phyloP scores from a whole-genome alignment of 1,140 invertebrate genomes.

The Pseudachorutes palmiensis region DNA sequence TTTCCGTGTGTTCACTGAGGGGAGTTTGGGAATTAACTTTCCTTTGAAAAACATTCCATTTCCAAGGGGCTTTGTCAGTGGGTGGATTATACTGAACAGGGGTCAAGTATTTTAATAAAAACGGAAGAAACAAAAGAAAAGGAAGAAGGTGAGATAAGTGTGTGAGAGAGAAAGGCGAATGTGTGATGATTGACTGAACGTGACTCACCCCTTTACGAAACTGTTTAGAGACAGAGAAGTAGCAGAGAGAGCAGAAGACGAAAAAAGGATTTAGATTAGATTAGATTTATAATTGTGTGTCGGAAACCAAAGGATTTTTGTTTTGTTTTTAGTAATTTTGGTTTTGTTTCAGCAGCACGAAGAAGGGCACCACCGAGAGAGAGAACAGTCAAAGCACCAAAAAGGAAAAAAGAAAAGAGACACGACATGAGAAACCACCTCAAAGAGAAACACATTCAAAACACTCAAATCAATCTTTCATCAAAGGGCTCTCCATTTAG shows the following conservation, averaged over 20 bases:
- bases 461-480: too few species aligned
- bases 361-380: conserved; percentile 36
- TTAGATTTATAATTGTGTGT: conserved; percentile 14
- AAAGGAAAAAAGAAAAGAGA: conserved; percentile 20
- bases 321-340: conserved; percentile 9
- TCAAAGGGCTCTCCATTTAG: too few species aligned
- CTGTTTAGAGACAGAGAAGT: conserved; percentile 31
- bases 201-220: conserved; percentile 40
- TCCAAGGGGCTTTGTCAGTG: too few species aligned
- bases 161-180: conserved; percentile 3
- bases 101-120: too few species aligned
- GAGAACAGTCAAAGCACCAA: conserved; percentile 38
- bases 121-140: neutral
- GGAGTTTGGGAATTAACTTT: too few species aligned
- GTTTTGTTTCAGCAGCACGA: conserved; percentile 25
- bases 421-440: conserved; percentile 33
- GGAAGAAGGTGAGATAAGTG: neutral
- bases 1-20: too few species aligned
- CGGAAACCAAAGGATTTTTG: conserved; percentile 26
- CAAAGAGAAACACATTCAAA: conserved; percentile 27
- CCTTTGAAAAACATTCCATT: too few species aligned
- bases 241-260: conserved; percentile 28
- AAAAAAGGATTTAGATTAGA: conserved; percentile 24
- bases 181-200: conserved; percentile 19
- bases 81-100: too few species aligned